Conservation (phyloP, 2,113 vertebrate species). For the Speoplatyrhinus poulsoni region DNA sequence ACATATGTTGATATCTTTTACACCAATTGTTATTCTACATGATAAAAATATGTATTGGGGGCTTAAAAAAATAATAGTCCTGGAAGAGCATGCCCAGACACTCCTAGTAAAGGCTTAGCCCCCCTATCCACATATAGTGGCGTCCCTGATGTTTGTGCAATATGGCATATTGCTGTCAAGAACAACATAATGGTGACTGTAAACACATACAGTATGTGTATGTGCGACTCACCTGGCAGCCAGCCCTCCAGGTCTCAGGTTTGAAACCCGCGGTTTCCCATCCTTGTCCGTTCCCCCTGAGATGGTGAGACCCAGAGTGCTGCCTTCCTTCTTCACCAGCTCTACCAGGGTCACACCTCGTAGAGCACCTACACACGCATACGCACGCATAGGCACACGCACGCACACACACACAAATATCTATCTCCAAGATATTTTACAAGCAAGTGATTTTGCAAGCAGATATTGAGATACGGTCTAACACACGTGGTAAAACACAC, state of each 20-base stretch:
- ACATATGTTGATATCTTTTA: too few relatives aligned
- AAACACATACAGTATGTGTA: too few relatives aligned
- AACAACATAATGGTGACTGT: too few relatives aligned
- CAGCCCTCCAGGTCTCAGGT: constrained; percentile 90
- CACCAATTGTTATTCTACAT: too few relatives aligned
- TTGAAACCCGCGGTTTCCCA: constrained; percentile 93
- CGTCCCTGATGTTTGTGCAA: too few relatives aligned
- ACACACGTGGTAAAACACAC: not conserved
- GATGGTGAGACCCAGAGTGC: constrained; percentile 93
- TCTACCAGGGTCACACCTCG: constrained; percentile 93
- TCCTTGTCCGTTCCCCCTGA: constrained; percentile 98
- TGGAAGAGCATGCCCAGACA: too few relatives aligned
- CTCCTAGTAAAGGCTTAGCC: too few relatives aligned
- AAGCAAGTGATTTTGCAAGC: not conserved
- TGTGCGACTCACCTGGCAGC: constrained; percentile 72
- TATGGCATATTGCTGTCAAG: too few relatives aligned
- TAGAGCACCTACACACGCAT: constrained; percentile 87
- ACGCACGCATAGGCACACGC: constrained; percentile 43
- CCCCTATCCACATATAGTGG: too few relatives aligned
- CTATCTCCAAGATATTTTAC: not conserved
- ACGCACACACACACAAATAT: constrained; percentile 27
- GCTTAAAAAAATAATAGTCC: too few relatives aligned
- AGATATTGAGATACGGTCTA: not conserved
- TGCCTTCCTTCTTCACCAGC: constrained; percentile 95
- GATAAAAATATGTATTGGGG: too few relatives aligned